Conservation (phyloP, 2,113 vertebrate species). For the Percina caprodes region DNA sequence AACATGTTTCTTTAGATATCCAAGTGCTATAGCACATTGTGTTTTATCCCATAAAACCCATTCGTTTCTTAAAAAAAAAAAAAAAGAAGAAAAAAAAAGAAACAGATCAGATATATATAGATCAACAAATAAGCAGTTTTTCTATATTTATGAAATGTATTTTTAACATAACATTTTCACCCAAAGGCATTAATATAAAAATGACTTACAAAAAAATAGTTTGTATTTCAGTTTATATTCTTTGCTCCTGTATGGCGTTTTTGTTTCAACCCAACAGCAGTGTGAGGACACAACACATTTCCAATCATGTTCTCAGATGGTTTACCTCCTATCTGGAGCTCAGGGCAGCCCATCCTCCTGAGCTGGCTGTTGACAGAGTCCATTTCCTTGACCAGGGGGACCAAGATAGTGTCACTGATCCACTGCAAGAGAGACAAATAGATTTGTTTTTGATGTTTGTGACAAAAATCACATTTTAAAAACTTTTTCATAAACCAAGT, state of each 20-base stretch:
- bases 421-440: constrained; percentile 83
- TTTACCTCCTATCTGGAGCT: constrained; percentile 96
- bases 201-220: neutral
- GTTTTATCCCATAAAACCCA: neutral
- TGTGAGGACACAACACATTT: constrained; percentile 2
- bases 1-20: neutral
- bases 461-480: neutral
- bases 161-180: neutral
- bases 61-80: too few relatives aligned
- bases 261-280: neutral
- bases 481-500: neutral
- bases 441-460: neutral
- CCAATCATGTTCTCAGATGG: neutral
- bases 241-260: neutral
- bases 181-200: neutral
- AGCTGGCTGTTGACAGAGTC: constrained; percentile 94
- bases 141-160: neutral
- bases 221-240: neutral
- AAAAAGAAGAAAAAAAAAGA: too few relatives aligned
- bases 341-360: constrained; percentile 94
- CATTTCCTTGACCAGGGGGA: constrained; percentile 91
- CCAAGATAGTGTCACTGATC: constrained; percentile 97
- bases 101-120: too few relatives aligned
- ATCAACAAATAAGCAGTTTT: neutral
- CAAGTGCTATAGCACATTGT: neutral